phyloP scores from a whole-genome alignment of 2,888 invertebrate species.

The Parthenolecanium corni region DNA sequence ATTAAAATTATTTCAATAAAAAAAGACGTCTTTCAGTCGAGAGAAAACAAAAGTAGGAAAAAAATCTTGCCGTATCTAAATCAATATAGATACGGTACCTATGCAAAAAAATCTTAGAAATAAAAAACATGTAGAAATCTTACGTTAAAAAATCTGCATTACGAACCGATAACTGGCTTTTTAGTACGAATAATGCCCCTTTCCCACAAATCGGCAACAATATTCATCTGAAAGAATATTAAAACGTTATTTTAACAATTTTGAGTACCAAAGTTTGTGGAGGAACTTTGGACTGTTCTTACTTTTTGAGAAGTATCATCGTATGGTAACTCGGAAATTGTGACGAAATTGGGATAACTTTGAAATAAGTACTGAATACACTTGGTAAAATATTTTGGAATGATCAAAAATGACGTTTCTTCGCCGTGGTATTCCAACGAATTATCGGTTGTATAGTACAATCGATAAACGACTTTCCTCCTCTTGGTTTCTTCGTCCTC shows the following conservation, averaged over 20 bases:
- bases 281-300: conserved; percentile 28
- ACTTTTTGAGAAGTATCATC: conserved; percentile 54
- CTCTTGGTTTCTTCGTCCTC: conserved; percentile 32
- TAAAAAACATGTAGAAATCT: too few relatives aligned
- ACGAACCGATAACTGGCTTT: too few relatives aligned
- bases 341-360: conserved; percentile 45
- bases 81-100: too few relatives aligned
- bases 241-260: not conserved
- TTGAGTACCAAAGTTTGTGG: not conserved
- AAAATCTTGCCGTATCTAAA: too few relatives aligned
- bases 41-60: too few relatives aligned
- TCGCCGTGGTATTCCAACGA: conserved; percentile 71
- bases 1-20: too few relatives aligned
- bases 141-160: too few relatives aligned
- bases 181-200: conserved; percentile 66
- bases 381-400: conserved; percentile 43
- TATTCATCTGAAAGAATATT: conserved; percentile 30
- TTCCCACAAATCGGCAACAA: conserved; percentile 69
- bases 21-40: too few relatives aligned
- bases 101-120: too few relatives aligned
- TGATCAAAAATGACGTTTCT: conserved; percentile 63
- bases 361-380: conserved; percentile 29
- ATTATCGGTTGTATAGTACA: conserved; percentile 79
- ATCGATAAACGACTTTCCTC: conserved; percentile 39
- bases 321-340: conserved; percentile 59